These are phyloP conservation scores for Lophotriccus pileatus DNA, from an alignment of 2,797 vertebrate genomes.

Conservation along the genomic window DNA sequence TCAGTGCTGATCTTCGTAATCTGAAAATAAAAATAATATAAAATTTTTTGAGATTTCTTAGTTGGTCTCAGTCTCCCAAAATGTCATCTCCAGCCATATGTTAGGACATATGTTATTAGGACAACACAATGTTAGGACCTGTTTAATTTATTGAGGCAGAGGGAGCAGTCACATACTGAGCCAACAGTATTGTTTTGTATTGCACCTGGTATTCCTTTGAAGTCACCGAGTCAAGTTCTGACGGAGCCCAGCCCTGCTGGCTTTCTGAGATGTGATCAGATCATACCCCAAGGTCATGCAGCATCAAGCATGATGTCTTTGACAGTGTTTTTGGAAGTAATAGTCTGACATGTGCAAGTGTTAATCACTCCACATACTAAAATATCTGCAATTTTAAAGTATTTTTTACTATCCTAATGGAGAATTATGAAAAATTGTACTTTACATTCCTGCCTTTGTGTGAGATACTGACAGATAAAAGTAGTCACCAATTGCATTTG, in stretches of 20 bases:
- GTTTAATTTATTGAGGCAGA: constrained; percentile 22
- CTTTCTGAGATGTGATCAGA: constrained; percentile 22
- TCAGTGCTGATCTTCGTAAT: not conserved
- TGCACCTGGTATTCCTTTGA: constrained; percentile 60
- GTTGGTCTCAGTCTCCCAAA: not conserved
- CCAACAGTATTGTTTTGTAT: not conserved
- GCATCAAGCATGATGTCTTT: not conserved
- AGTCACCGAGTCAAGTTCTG: constrained; percentile 55
- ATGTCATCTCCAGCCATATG: not conserved
- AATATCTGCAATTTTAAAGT: not conserved
- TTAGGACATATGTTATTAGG: no score
- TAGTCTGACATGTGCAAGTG: not conserved
- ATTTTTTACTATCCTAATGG: not conserved
- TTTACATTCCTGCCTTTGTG: not conserved
- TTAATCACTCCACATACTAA: not conserved
- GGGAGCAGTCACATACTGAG: not conserved
- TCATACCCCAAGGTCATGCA: constrained; percentile 1
- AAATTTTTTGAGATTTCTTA: not conserved
- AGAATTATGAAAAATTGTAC: not conserved
- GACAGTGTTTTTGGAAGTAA: not conserved
- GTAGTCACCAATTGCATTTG: not conserved
- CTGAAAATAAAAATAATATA: not conserved
- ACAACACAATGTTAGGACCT: not conserved
- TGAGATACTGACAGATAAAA: not conserved
- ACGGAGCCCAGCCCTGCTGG: not conserved